A percentile compares a stretch with the other conserved stretches of the same genome.
phyloP scores from a whole-genome alignment of 2,888 invertebrate genomes.

The Ophion ellenae region DNA sequence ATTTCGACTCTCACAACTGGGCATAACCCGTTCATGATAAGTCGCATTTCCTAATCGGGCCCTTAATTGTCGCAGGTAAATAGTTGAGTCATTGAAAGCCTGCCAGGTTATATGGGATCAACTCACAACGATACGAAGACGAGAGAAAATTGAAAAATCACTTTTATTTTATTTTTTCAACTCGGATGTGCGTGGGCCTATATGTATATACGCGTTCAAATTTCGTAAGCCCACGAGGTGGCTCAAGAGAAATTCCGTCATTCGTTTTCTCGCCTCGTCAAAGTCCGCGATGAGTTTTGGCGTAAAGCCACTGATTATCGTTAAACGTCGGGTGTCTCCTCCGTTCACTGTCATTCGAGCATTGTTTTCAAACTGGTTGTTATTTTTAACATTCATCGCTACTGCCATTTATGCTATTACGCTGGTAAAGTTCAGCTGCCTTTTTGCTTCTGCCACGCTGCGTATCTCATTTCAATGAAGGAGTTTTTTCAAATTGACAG shows the following conservation, averaged over 20 bases:
- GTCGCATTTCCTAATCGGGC: too few species aligned
- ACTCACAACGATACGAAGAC: neutral
- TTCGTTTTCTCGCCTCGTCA: slow-evolving; percentile 63
- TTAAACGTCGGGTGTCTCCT: slow-evolving; percentile 34
- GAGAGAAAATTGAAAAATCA: neutral
- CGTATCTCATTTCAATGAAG: neutral
- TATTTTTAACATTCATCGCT: neutral
- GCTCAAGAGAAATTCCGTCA: slow-evolving; percentile 58
- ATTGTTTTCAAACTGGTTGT: neutral
- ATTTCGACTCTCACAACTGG: too few species aligned
- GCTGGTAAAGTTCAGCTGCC: neutral
- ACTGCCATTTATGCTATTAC: neutral
- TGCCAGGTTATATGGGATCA: neutral
- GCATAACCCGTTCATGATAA: too few species aligned
- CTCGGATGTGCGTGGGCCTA: slow-evolving; percentile 8
- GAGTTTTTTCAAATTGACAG: neutral
- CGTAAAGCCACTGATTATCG: slow-evolving; percentile 63
- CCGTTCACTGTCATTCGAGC: neutral
- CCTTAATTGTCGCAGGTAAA: too few species aligned
- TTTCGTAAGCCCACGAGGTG: slow-evolving; percentile 21
- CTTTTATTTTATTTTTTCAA: neutral
- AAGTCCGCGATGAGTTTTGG: slow-evolving; percentile 52
- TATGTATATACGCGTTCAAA: slow-evolving; percentile 13
- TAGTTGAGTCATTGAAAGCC: too few species aligned
- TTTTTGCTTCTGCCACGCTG: neutral